Evolutionary conservation across 2,113 vertebrate species (phyloP).

Genomic region (Heterocephalus glaber): DNA sequence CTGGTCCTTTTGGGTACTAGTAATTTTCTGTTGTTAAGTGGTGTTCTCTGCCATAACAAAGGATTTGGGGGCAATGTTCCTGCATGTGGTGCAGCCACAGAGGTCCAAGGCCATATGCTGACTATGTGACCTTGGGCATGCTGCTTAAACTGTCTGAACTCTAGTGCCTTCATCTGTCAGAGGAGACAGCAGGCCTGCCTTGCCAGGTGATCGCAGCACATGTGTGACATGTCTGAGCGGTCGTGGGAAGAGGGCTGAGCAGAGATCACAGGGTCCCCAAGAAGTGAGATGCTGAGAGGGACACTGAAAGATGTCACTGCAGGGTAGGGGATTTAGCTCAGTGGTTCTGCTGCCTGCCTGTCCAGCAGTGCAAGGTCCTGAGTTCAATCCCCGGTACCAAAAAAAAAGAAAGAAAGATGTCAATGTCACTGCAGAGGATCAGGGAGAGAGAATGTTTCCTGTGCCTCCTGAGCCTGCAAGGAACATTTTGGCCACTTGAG

Average conservation of each 20-base stretch:
- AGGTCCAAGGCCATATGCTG: background rate
- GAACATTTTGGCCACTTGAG: background rate
- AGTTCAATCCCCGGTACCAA: too few relatives aligned
- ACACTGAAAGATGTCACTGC: background rate
- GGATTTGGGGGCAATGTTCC: background rate
- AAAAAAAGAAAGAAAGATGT: too few relatives aligned
- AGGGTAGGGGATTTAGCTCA: too few relatives aligned
- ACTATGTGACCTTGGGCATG: background rate
- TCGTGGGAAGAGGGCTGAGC: background rate
- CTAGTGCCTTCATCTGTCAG: background rate
- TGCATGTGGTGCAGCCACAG: background rate
- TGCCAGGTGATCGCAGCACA: background rate
- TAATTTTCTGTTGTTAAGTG: background rate
- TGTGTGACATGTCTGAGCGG: accelerated
- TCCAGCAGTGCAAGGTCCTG: too few relatives aligned
- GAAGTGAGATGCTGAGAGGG: background rate
- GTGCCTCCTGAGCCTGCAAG: background rate
- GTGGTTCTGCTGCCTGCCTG: too few relatives aligned
- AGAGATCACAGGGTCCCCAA: background rate
- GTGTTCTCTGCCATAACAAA: background rate
- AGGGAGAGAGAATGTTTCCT: background rate
- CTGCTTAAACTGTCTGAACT: background rate
- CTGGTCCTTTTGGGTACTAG: background rate
- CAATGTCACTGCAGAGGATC: background rate
- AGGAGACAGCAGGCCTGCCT: background rate